phyloP scores from a whole-genome alignment of 2,888 invertebrate genomes.

The Dasypogon diadema region DNA sequence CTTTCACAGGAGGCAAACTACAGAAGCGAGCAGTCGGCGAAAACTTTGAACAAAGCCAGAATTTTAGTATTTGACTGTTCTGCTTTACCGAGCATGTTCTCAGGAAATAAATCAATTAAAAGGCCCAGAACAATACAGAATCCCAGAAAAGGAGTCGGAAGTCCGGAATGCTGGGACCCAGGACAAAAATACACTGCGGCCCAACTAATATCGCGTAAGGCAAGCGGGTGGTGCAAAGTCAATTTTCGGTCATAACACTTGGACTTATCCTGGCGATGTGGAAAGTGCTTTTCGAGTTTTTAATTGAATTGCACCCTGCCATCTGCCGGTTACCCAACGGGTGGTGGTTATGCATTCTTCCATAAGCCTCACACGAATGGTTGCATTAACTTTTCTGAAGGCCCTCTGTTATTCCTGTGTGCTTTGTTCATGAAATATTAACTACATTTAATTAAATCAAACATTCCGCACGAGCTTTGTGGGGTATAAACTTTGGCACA shows the following conservation, averaged over 20 bases:
- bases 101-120: conserved; percentile 31
- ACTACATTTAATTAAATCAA: conserved; percentile 25
- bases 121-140: conserved; percentile 8
- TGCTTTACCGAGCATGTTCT: conserved; percentile 9
- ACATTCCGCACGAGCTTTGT: not conserved
- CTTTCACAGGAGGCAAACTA: not conserved
- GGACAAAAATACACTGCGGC: not conserved
- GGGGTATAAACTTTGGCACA: not conserved
- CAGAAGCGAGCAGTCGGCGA: not conserved
- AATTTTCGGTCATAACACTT: conserved; percentile 11
- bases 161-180: not conserved
- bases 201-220: conserved; percentile 19
- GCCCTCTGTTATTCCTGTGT: not conserved
- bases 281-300: not conserved
- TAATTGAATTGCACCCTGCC: conserved; percentile 25
- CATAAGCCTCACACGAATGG: not conserved
- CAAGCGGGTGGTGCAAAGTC: not conserved
- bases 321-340: not conserved
- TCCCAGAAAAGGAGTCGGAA: not conserved
- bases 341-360: not conserved
- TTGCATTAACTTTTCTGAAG: not conserved
- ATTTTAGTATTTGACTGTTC: conserved; percentile 27
- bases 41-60: conserved; percentile 12
- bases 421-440: not conserved
- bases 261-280: not conserved